Evolutionary conservation across 2,888 invertebrate genomes (phyloP).

Genomic region (Therioaphis trifolii): DNA sequence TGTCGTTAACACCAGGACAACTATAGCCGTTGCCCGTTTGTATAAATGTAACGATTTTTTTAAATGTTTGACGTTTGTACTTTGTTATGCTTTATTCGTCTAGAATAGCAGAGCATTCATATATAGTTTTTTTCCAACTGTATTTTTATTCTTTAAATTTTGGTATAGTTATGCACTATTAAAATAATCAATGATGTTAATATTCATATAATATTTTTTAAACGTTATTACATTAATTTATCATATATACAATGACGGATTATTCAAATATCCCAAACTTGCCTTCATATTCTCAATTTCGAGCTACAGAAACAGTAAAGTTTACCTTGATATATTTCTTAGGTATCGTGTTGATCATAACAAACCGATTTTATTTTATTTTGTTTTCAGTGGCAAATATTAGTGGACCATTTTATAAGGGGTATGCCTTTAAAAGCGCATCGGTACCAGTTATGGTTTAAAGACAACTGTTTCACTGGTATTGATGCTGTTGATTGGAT

Average conservation of each 20-base stretch:
- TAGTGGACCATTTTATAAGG: conserved; percentile 46
- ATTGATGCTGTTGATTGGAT: conserved; percentile 56
- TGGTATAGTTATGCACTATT: too few relatives aligned
- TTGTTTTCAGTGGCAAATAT: conserved; percentile 36
- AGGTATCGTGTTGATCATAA: not conserved
- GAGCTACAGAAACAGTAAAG: conserved; percentile 55
- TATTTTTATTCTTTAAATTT: too few relatives aligned
- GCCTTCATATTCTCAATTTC: conserved; percentile 44
- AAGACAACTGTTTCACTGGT: conserved; percentile 52
- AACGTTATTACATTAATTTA: too few relatives aligned
- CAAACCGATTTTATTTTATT: not conserved
- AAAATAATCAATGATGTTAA: too few relatives aligned
- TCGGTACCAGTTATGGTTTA: conserved; percentile 52
- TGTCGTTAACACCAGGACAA: conserved; percentile 32
- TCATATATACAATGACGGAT: conserved; percentile 8
- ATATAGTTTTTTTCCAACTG: too few relatives aligned
- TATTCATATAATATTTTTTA: too few relatives aligned
- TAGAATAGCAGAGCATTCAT: too few relatives aligned
- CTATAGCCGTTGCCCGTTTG: not conserved
- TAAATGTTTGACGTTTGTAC: not conserved
- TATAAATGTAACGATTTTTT: conserved; percentile 48
- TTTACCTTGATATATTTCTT: not conserved
- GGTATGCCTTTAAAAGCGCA: conserved; percentile 52
- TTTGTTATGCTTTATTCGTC: too few relatives aligned
- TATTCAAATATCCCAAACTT: conserved; percentile 38